Evolutionary conservation across 2,113 vertebrate genomes (phyloP).

Genomic region (Lichenostomus cassidix): DNA sequence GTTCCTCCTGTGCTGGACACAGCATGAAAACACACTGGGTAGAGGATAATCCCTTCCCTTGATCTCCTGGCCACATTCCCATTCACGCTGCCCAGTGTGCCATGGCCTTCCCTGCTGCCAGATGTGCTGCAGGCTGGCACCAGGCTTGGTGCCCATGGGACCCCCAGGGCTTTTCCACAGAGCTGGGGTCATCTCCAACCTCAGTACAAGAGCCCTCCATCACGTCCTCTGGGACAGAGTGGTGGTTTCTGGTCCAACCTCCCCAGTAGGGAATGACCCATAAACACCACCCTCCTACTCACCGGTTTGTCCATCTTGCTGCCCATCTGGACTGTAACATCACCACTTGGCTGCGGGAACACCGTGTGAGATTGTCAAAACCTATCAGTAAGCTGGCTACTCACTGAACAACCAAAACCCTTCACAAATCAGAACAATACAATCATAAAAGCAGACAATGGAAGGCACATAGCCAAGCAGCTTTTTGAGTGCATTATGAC

Average conservation of each 20-base stretch:
- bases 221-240: neutral
- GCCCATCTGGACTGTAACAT: neutral
- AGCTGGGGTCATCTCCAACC: neutral
- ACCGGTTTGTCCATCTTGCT: neutral
- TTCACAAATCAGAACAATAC: neutral
- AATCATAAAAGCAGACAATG: neutral
- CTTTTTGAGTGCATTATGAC: neutral
- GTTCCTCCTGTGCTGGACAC: neutral
- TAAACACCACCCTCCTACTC: neutral
- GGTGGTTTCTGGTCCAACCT: neutral
- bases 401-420: neutral
- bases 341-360: neutral
- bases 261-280: neutral
- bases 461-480: neutral
- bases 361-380: neutral
- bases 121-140: neutral
- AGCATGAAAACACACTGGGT: accelerated
- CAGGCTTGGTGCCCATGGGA: accelerated
- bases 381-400: neutral
- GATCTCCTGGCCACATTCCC: accelerated
- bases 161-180: neutral
- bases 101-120: neutral
- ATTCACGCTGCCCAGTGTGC: neutral
- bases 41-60: neutral
- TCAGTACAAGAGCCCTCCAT: accelerated